Evolutionary conservation across 2,888 invertebrate genomes (phyloP).

Genomic region (Synanthedon tipuliformis): DNA sequence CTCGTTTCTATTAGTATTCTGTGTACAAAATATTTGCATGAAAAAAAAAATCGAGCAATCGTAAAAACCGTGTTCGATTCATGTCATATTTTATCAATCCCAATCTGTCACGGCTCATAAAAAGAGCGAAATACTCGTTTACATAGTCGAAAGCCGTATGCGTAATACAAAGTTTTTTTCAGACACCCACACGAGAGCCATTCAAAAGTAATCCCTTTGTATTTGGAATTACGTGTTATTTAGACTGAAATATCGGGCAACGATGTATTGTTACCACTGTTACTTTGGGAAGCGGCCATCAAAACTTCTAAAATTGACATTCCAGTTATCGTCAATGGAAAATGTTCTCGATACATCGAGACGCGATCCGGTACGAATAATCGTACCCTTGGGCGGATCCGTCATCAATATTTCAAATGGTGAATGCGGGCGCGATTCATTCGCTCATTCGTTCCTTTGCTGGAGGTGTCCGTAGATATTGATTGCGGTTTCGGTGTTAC

Average conservation of each 20-base stretch:
- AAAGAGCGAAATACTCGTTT: conserved; percentile 11
- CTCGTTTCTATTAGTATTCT: background rate
- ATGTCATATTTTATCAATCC: conserved; percentile 15
- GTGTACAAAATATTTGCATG: background rate
- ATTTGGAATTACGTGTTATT: background rate
- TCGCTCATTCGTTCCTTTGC: conserved; percentile 26
- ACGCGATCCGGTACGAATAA: conserved; percentile 30
- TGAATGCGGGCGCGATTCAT: conserved; percentile 34
- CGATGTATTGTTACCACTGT: background rate
- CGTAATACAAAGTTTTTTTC: background rate
- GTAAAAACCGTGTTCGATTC: background rate
- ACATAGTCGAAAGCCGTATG: background rate
- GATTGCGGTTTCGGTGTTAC: conserved; percentile 28
- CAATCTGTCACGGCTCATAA: conserved; percentile 34
- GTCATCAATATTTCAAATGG: conserved; percentile 49
- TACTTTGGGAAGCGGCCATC: conserved; percentile 23
- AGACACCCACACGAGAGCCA: background rate
- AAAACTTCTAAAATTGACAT: conserved; percentile 40
- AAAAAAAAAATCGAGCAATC: background rate
- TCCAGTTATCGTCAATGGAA: conserved; percentile 23
- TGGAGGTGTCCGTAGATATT: conserved; percentile 19
- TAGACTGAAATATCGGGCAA: background rate
- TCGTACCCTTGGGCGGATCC: conserved; percentile 40
- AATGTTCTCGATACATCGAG: conserved; percentile 29
- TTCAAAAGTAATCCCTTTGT: background rate